Evolutionary conservation across 2,888 invertebrate species (phyloP), one percentile per base, ranked within the genome.

Genomic region (Sthenelais limicola): DNA sequence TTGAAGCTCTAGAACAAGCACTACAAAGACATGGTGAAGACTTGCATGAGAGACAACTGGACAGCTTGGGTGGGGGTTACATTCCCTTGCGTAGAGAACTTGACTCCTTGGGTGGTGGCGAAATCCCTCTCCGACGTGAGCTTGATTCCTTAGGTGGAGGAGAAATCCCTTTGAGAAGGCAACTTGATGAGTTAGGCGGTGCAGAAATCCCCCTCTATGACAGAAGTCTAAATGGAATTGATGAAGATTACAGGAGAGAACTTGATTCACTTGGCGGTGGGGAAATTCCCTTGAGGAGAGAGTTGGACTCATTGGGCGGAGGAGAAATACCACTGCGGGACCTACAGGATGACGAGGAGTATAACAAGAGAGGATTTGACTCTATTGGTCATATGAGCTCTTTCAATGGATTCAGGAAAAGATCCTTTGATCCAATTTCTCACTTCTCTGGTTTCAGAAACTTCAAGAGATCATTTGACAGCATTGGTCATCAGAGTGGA

Each of bases 401-500:
- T 15, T 70, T 70, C 43, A 38, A 43, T 35, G 70, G 70, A 5
- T 43, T 70, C 15, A 26, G 26, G 3, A 74, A 71, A 35, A 71
- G 48, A 67, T 4, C 67, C 3, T 71, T 74, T 52, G 74, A 74
- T 18, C 54, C 74, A 7, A 74, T 74, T 33, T 52, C 47, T 12
- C 52, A 71, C 47, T 33, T 15, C 0, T 62, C 62, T 54, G 30
- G 35, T 7, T 74, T 74, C 56, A 68, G 54, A n/a, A 54, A 67
- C 24, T 30, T 68, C n/a, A 74, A 74, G 28, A 74, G 47, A 43
- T 28, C 74, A 9, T 74, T 74, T 47, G 74, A 74, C 32, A 67
- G 71, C 0, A 74, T 74, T 43, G 67, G 67, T 32, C 38, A 51
- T 21, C 3, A n/a, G 1, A 71, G 71, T 56, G 21, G 66, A 15